Conservation (phyloP, 2,888 invertebrate genomes). For the Nemoura dubitans region DNA sequence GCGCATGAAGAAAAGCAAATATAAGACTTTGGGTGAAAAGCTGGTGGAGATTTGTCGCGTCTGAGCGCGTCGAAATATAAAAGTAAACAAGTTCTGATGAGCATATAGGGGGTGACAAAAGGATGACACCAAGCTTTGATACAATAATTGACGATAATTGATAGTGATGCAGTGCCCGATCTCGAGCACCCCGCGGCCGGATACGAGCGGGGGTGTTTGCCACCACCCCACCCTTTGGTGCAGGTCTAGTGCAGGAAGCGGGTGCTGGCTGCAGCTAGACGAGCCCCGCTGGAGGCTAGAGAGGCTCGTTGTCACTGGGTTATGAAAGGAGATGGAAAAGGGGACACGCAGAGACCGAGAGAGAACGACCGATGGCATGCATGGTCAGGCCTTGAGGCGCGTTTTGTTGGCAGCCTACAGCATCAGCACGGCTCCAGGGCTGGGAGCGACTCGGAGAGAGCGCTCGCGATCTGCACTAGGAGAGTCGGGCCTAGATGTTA, state of each 20-base stretch:
- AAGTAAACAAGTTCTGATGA: background rate
- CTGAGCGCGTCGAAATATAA: background rate
- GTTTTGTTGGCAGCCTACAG: background rate
- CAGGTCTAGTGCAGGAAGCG: background rate
- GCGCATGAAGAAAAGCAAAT: background rate
- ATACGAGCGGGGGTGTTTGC: slow-evolving; percentile 34
- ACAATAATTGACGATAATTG: slow-evolving; percentile 12
- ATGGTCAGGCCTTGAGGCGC: slow-evolving; percentile 36
- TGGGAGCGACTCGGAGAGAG: background rate
- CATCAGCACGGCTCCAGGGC: background rate
- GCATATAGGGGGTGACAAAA: slow-evolving; percentile 9
- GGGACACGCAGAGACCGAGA: slow-evolving; percentile 27
- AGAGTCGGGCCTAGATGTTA: background rate
- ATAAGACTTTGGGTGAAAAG: background rate
- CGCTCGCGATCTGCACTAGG: background rate
- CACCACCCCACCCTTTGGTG: slow-evolving; percentile 16
- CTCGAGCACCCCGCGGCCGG: slow-evolving; percentile 26
- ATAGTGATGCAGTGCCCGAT: background rate
- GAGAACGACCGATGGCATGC: background rate
- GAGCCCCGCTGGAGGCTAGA: slow-evolving; percentile 35
- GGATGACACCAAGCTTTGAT: slow-evolving; percentile 3
- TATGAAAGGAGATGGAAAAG: slow-evolving; percentile 22
- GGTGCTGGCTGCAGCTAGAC: background rate
- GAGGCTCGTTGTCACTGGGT: slow-evolving; percentile 32
- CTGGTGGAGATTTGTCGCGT: background rate